These are phyloP conservation scores for Heliconius eleuchia DNA, from an alignment of 1,140 invertebrate genomes.

Conservation along the genomic window DNA sequence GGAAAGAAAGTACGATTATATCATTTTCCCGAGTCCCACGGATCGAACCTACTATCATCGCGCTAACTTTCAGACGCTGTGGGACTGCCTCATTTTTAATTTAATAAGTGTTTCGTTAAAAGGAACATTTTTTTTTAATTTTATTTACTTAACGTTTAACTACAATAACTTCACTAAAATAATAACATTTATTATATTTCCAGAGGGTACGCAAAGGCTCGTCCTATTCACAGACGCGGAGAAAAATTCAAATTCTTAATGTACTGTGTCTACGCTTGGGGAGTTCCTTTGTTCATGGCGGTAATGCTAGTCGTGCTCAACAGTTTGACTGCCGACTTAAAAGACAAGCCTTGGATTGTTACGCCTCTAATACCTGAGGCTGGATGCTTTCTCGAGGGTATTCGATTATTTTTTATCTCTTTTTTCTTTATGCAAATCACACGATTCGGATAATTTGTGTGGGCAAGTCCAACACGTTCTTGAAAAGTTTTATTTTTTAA, in stretches of 20 bases:
- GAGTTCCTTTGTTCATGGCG: slow-evolving; percentile 67
- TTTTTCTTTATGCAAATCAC: too few species aligned
- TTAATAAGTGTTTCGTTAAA: too few species aligned
- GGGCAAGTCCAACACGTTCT: too few species aligned
- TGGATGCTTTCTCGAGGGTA: slow-evolving; percentile 66
- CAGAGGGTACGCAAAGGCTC: slow-evolving; percentile 70
- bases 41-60: too few species aligned
- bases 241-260: slow-evolving; percentile 81
- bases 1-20: too few species aligned
- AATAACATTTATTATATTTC: slow-evolving; percentile 20
- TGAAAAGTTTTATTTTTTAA: too few species aligned
- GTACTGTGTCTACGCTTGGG: slow-evolving; percentile 84
- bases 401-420: background rate
- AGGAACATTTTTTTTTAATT: too few species aligned
- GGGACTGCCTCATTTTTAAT: too few species aligned
- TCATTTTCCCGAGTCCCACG: too few species aligned
- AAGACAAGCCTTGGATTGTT: slow-evolving; percentile 56
- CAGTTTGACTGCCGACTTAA: slow-evolving; percentile 33
- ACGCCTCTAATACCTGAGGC: slow-evolving; percentile 48
- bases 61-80: too few species aligned
- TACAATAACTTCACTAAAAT: background rate
- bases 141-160: too few species aligned
- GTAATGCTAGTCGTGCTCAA: slow-evolving; percentile 46
- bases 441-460: too few species aligned
- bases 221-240: slow-evolving; percentile 63